Percentiles rank a stretch among this genome's conserved stretches.
Evolutionary conservation across 2,797 vertebrate genomes (phyloP).

Genomic region (Sylvilagus floridanus): DNA sequence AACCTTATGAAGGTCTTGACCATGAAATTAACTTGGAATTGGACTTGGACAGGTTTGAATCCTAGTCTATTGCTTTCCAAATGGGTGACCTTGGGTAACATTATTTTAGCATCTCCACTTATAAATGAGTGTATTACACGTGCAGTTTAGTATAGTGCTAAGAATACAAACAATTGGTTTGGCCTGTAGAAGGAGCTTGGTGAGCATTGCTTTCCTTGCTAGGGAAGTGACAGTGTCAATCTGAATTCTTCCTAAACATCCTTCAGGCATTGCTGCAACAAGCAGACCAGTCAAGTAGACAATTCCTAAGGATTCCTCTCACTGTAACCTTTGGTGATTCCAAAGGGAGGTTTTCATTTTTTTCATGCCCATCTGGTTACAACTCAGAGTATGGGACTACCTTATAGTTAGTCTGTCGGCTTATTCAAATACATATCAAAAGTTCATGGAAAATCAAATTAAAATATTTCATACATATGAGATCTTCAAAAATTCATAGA

Average conservation of each 20-base stretch:
- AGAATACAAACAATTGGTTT: background rate
- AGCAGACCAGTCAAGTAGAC: background rate
- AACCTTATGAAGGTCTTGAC: background rate
- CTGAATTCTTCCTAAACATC: background rate
- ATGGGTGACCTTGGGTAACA: background rate
- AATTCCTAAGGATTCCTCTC: background rate
- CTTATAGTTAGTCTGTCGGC: background rate
- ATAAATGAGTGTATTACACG: background rate
- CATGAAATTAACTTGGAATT: background rate
- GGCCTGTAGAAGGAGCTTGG: background rate
- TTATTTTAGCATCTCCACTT: background rate
- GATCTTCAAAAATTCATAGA: no score
- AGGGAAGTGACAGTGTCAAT: background rate
- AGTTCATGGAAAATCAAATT: no score
- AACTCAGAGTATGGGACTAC: background rate
- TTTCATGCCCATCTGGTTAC: background rate
- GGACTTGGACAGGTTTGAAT: background rate
- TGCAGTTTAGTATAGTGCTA: background rate
- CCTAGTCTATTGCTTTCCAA: background rate
- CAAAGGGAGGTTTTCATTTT: slow-evolving; percentile 3
- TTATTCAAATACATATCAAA: no score
- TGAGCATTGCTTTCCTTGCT: background rate
- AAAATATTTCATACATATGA: no score
- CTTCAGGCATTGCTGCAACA: background rate
- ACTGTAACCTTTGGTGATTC: background rate